Base-by-base conservation (phyloP, 1,140 invertebrate genomes). In the Drosophila willistoni region DNA sequence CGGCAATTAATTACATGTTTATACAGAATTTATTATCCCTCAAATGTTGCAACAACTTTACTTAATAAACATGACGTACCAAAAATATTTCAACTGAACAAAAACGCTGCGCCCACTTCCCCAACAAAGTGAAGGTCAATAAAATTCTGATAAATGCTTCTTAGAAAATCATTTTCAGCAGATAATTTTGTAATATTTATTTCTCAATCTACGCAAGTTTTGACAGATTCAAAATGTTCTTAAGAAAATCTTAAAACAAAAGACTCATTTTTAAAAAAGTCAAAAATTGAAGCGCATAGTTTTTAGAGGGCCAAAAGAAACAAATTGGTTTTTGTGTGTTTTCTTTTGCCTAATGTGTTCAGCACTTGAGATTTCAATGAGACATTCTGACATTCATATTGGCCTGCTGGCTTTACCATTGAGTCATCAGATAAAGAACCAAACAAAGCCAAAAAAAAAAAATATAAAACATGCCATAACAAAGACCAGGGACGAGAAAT, bases 401-500 rank as follows among this genome's bases (percentile, higher is more conserved):
- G 44, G 17, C 44, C 44, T 51, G 44, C 44, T 51, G 44, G 44
- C 44, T 51, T 22, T 51, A 51, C 17, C 44, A 51, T 51, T 51
- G 44, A 51, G 44, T 51, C 44, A 51, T 51, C 44, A 51, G 19
- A 22, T 22, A 14, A 51, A 22, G 44, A 51, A 51, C 17, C 2
- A 51, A 51, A 22, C 36, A 39, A 12, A 13, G 36, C 34, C 34
- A 36, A 39, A 13, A 39, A 39, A 10, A 10, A 39, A 13, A 12
- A 39, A 39, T 7, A 3, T 22, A 51, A 51, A 51, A 4, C 2
- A 51, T 19, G 17, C 9, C 44, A 51, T 22, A 51, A 51, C 17
- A 57, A 74, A 33, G 44, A 71, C 47, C 44, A 39, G 34, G 55
- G 29, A 29, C 29, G 29, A 29, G 29, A 29, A 29, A 29, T 29